A percentile compares a stretch with the other conserved stretches of the same genome.
phyloP scores from a whole-genome alignment of 2,113 vertebrate genomes.

The Ceyx melanurus region DNA sequence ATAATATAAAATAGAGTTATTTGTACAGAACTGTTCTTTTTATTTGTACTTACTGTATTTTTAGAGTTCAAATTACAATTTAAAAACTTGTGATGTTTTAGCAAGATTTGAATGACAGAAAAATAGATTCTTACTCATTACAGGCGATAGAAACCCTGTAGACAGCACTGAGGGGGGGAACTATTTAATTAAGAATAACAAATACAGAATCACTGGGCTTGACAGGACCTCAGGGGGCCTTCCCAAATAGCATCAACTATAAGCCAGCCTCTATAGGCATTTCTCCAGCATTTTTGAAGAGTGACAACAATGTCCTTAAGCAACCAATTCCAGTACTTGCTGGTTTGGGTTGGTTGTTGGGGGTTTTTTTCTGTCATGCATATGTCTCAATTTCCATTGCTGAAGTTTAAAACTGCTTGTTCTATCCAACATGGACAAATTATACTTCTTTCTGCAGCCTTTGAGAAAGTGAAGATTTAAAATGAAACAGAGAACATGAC shows the following conservation, averaged over 20 bases:
- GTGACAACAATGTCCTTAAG: neutral
- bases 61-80: neutral
- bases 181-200: slow-evolving; percentile 20
- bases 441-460: neutral
- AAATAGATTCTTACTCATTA: neutral
- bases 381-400: neutral
- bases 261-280: neutral
- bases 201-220: slow-evolving; percentile 5
- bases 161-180: neutral
- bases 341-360: neutral
- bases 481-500: neutral
- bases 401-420: neutral
- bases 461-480: neutral
- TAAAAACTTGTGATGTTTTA: neutral
- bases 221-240: neutral
- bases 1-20: neutral
- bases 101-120: neutral
- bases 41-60: neutral
- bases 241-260: neutral
- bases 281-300: neutral
- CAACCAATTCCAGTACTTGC: neutral
- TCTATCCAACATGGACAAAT: neutral
- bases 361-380: too few relatives aligned
- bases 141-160: neutral
- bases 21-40: neutral